phyloP scores from a whole-genome alignment of 2,797 vertebrate species.

The Anolis apletophallus region DNA sequence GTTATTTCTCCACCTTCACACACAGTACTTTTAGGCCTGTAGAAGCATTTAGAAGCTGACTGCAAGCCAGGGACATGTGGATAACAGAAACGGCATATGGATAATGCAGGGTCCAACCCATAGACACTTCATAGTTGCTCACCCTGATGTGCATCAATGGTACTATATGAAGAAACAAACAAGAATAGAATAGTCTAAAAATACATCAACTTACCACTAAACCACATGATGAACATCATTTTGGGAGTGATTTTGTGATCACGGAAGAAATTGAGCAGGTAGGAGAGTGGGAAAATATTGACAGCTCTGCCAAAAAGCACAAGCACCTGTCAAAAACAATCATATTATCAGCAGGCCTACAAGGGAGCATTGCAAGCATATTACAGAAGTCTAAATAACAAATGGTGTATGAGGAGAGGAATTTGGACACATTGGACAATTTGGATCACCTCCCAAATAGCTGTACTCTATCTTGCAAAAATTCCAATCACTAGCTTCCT shows the following conservation, averaged over 20 bases:
- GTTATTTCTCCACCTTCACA: too few species aligned
- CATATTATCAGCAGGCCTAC: background rate
- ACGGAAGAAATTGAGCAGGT: slow-evolving; percentile 96
- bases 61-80: too few species aligned
- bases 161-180: background rate
- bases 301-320: slow-evolving; percentile 93
- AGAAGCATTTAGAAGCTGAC: too few species aligned
- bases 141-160: background rate
- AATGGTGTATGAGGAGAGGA: background rate
- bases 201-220: slow-evolving; percentile 89
- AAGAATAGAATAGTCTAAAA: background rate
- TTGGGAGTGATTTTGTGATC: slow-evolving; percentile 99
- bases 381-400: background rate
- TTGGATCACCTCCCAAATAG: background rate
- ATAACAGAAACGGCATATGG: too few species aligned
- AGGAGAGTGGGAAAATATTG: slow-evolving; percentile 97
- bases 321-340: slow-evolving; percentile 84
- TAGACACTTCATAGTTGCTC: too few species aligned
- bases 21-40: too few species aligned
- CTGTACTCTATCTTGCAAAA: background rate
- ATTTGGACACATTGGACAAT: background rate
- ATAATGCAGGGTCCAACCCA: too few species aligned
- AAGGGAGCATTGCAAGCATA: background rate
- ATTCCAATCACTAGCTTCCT: background rate
- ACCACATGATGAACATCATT: slow-evolving; percentile 99